Evolutionary conservation across 2,797 vertebrate species (phyloP).

Genomic region (Crocidura indochinensis): DNA sequence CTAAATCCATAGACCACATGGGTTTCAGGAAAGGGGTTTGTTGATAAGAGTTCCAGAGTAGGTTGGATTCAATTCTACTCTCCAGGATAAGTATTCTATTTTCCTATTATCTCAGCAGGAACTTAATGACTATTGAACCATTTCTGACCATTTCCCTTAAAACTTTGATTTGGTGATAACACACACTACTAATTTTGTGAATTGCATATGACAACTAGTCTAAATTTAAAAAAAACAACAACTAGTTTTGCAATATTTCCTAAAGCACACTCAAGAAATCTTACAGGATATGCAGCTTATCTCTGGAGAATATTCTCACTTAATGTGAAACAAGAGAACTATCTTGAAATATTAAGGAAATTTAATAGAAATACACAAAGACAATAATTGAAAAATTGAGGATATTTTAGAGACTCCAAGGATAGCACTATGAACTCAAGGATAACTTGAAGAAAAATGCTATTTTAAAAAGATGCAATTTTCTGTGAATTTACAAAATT

Average conservation of each 20-base stretch:
- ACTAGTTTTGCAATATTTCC: slow-evolving; percentile 43
- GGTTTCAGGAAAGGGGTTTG: neutral
- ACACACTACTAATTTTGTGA: neutral
- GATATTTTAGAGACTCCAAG: slow-evolving; percentile 49
- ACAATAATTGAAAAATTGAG: slow-evolving; percentile 27
- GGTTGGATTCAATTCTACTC: neutral
- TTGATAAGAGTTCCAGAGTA: neutral
- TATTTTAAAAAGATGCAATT: slow-evolving; percentile 36
- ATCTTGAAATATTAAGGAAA: slow-evolving; percentile 48
- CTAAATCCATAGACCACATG: neutral
- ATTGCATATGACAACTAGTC: slow-evolving; percentile 22
- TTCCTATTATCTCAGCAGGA: neutral
- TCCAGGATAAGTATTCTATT: neutral
- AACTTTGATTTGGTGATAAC: neutral
- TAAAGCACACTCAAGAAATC: slow-evolving; percentile 43
- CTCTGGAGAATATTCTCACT: slow-evolving; percentile 33
- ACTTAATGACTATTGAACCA: neutral
- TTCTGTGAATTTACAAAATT: neutral
- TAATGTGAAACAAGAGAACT: slow-evolving; percentile 73
- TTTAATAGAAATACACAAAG: slow-evolving; percentile 7
- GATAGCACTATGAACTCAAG: neutral
- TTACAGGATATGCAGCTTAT: slow-evolving; percentile 43
- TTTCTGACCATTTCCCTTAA: neutral
- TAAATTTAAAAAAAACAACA: slow-evolving; percentile 65
- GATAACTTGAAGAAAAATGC: slow-evolving; percentile 7